Evolutionary conservation across 2,113 vertebrate genomes (phyloP), one percentile per base, ranked within the genome.

Genomic region (Aix galericulata): DNA sequence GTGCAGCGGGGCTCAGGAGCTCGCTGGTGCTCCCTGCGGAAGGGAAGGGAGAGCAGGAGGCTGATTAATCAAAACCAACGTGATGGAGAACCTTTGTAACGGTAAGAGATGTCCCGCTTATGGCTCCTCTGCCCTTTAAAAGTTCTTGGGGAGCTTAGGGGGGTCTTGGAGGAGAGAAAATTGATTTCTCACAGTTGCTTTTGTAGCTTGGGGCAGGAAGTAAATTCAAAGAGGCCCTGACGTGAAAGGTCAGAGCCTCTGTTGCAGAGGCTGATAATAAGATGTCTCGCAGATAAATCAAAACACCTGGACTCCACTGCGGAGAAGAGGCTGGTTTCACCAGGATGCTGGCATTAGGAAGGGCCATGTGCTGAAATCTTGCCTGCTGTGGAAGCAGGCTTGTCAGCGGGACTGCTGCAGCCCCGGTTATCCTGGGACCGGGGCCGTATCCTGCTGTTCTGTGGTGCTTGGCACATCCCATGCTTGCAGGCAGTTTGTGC

Each of bases 201-300:
- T 69, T 73, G 36, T 85, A 88, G 72, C 79, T 89, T 3, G 3
- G 91, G 89, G 91, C 82, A 86, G 91, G 88, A 85, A 83, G 82
- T 80, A 77, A 88, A 91, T 95, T 94, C 95, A 96, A 95, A 97
- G 86, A 46, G 82, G 42, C 38, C 66, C 38, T 88, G 68, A 86
- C 86, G 75, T 56, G 94, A 78, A 81, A 90, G 90, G 90, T 93
- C 82, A 82, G 60, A 76, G 63, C 38, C 85, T 93, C 42, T 80
- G 60, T 46, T 86, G 76, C 91, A 77, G 73, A 3, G 2, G 82
- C 73, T 91, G 90, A 27, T 95, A 94, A 93, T 82, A 83, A 95
- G 80, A 77, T 67, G 76, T 84, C 95, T 72, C 68, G 26, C 62
- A 72, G 76, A 90, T 85, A 86, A 96, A 95, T 93, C 94, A 81